These are phyloP conservation scores for Tryphoninae sp. DNA, from an alignment of 2,888 invertebrate species.

Conservation along the genomic window DNA sequence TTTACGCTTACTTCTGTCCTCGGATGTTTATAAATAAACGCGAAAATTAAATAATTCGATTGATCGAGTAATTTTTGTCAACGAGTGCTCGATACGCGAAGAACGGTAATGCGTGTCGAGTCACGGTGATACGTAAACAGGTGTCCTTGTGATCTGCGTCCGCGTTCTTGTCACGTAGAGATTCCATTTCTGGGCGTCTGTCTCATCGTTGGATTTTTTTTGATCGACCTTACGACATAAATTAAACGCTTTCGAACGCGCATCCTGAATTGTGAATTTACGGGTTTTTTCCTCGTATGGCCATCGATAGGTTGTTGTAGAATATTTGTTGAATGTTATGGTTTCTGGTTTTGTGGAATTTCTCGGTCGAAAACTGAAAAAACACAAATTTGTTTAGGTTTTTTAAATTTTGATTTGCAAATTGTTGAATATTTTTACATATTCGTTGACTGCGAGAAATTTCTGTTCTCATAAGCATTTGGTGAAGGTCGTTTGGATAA, in stretches of 20 bases:
- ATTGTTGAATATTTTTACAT: too few relatives aligned
- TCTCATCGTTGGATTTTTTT: slow-evolving; percentile 11
- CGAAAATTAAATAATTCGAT: too few relatives aligned
- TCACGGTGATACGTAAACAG: background rate
- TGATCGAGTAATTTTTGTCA: too few relatives aligned
- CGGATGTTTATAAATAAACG: background rate
- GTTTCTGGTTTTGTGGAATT: too few relatives aligned
- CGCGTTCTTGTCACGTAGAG: slow-evolving; percentile 41
- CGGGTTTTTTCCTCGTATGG: background rate
- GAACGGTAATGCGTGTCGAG: slow-evolving; percentile 24
- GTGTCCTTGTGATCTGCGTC: slow-evolving; percentile 49
- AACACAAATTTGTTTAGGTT: too few relatives aligned
- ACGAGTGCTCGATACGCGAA: background rate
- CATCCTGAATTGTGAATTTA: slow-evolving; percentile 17
- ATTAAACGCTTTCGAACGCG: background rate
- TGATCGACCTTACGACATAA: slow-evolving; percentile 1
- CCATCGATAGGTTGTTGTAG: too few relatives aligned
- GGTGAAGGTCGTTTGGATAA: too few relatives aligned
- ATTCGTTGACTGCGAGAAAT: too few relatives aligned
- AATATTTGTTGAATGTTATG: too few relatives aligned
- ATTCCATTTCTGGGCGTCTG: slow-evolving; percentile 45
- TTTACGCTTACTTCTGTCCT: background rate
- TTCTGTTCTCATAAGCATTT: too few relatives aligned
- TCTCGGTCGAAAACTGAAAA: too few relatives aligned
- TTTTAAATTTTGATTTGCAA: too few relatives aligned